Conservation (phyloP, 2,113 vertebrate genomes). For the Charina bottae region DNA sequence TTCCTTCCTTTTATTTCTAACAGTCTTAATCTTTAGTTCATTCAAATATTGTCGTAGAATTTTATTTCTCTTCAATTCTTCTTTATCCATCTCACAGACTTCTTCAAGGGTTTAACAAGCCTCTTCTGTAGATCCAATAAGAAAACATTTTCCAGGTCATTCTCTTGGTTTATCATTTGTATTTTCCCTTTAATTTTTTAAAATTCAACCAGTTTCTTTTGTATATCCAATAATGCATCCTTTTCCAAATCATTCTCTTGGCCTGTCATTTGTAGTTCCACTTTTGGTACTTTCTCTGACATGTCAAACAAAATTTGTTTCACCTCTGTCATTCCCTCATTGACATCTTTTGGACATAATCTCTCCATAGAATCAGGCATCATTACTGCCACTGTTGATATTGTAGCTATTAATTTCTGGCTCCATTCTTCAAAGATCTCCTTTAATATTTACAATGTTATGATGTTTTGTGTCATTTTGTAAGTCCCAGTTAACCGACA, state of each 20-base stretch:
- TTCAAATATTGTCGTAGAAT: neutral
- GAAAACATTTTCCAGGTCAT: neutral
- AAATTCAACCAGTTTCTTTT: neutral
- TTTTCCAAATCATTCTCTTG: neutral
- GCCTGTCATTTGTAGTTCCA: neutral
- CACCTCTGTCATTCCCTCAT: neutral
- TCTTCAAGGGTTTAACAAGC: neutral
- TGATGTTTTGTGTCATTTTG: neutral
- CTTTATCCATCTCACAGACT: neutral
- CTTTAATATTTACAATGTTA: neutral
- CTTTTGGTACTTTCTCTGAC: neutral
- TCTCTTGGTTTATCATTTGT: neutral
- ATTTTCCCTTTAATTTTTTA: neutral
- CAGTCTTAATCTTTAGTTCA: neutral
- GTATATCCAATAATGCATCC: neutral
- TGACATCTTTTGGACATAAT: neutral
- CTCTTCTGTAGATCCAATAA: neutral
- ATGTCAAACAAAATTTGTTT: neutral
- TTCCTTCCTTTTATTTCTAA: neutral
- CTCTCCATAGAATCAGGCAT: neutral
- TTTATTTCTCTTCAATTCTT: neutral
- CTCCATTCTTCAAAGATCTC: neutral
- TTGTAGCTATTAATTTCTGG: neutral
- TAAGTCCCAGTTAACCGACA: neutral
- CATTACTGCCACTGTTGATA: neutral